phyloP scores from a whole-genome alignment of 2,888 invertebrate genomes.

The Cheilosia soror region DNA sequence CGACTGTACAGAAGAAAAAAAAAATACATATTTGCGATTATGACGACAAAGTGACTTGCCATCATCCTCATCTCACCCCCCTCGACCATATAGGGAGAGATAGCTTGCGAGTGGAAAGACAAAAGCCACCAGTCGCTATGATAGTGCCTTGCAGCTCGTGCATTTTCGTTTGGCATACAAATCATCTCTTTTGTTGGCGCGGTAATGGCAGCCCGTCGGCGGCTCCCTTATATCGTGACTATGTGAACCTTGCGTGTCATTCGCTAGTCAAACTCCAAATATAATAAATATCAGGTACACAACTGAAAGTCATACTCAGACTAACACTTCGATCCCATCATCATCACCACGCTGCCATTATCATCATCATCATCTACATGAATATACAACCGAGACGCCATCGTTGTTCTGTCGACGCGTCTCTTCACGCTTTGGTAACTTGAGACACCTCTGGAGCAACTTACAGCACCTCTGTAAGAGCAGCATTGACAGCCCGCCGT shows the following conservation, averaged over 20 bases:
- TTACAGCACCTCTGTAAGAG: slow-evolving; percentile 17
- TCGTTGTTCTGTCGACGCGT: slow-evolving; percentile 21
- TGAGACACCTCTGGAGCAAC: slow-evolving; percentile 38
- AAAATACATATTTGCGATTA: slow-evolving; percentile 49
- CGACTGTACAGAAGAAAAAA: slow-evolving; percentile 9
- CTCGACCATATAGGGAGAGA: not conserved
- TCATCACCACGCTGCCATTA: slow-evolving; percentile 24
- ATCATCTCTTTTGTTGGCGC: slow-evolving; percentile 64
- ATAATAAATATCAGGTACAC: slow-evolving; percentile 55
- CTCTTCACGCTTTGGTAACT: slow-evolving; percentile 39
- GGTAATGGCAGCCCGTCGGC: slow-evolving; percentile 9
- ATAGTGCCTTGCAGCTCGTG: slow-evolving; percentile 37
- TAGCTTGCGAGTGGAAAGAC: slow-evolving; percentile 32
- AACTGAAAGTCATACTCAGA: slow-evolving; percentile 53
- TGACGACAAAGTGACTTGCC: slow-evolving; percentile 72
- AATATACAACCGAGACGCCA: slow-evolving; percentile 2
- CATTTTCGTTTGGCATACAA: slow-evolving; percentile 66
- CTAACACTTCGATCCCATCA: slow-evolving; percentile 62
- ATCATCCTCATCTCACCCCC: slow-evolving; percentile 45
- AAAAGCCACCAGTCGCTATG: slow-evolving; percentile 25
- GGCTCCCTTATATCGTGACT: slow-evolving; percentile 68
- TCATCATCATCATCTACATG: slow-evolving; percentile 41
- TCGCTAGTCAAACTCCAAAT: slow-evolving; percentile 68
- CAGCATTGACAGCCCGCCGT: slow-evolving; percentile 19
- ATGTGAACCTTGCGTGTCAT: slow-evolving; percentile 72